Percentiles rank a stretch among this genome's conserved stretches.
These are phyloP conservation scores for Rugalucina vietnamica DNA, from an alignment of 2,888 invertebrate genomes.

Conservation along the genomic window DNA sequence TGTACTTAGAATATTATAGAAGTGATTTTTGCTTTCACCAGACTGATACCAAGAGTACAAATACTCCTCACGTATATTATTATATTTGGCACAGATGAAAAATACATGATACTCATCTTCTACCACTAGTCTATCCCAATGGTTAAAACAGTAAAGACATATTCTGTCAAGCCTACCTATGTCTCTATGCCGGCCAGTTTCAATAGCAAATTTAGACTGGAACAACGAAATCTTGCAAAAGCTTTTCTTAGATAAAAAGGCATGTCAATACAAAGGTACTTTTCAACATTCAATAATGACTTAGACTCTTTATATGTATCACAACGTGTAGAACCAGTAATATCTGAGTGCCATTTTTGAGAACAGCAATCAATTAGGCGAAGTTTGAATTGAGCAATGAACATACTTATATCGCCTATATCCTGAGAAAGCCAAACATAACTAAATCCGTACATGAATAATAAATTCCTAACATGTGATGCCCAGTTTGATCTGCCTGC, in stretches of 20 bases:
- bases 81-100: slow-evolving; percentile 8
- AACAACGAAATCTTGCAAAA: slow-evolving; percentile 28
- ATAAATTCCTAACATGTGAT: background rate
- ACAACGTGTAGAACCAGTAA: slow-evolving; percentile 21
- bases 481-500: slow-evolving; percentile 5
- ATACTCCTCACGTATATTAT: background rate
- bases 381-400: background rate
- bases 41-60: no score
- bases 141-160: slow-evolving; percentile 1
- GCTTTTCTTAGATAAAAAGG: slow-evolving; percentile 18
- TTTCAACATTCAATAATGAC: slow-evolving; percentile 21
- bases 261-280: slow-evolving; percentile 25
- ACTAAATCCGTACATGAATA: slow-evolving; percentile 7
- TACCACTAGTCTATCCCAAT: background rate
- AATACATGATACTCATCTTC: slow-evolving; percentile 33
- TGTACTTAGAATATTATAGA: no score
- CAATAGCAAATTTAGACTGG: slow-evolving; percentile 21
- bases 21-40: no score
- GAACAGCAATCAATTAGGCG: background rate
- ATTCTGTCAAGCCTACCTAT: slow-evolving; percentile 18
- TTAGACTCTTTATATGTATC: slow-evolving; percentile 19
- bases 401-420: background rate
- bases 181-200: slow-evolving; percentile 13
- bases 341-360: background rate
- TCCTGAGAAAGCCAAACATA: slow-evolving; percentile 10